Evolutionary conservation across 2,797 vertebrate species (phyloP), one percentile per base, ranked within the genome.

Genomic region (Petrocephalus sullivani): DNA sequence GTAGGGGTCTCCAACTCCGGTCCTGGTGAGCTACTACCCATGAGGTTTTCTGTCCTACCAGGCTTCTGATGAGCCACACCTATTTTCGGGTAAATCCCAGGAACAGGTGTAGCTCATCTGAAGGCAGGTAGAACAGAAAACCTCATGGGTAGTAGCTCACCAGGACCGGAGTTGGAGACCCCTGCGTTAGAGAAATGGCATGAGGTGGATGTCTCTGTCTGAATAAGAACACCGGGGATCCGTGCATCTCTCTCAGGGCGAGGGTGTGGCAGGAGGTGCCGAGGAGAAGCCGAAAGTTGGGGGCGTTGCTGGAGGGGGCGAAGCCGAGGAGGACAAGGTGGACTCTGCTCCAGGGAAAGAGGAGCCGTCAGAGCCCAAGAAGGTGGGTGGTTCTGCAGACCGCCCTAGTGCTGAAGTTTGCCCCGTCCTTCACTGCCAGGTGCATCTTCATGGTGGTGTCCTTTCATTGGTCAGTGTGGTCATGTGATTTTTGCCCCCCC

Each of bases 301-400:
- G 1, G 87, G 89, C 0, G 82, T 84, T 0, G 71, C 89, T 14
- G 89, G 90, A 23, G 93, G 92, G 0, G 95, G 93, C 0, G 91
- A 92, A 7, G 93, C 92, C 54, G 95, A 95, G 82, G 95, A 94
- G 21, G 93, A 91, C 0, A 94, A 95, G 89, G 91, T 93, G 75
- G 94, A 95, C 86, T 96, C 96, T 14, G 95, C 96, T 86, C 88
- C 94, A 0, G 53, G 88, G 41, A 92, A 93, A 89, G 94, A 94
- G 75, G 93, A 93, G 58, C 90, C 89, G 53, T 89, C 92, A 0
- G 96, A 97, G 91, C 91, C 93, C 14, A 97, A 97, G 91, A 97
- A 97, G 95, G 97, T 97, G 8, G 60, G 91, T 57, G 12, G 12
- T 58, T 19, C 53, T 88, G 8, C 53, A 56, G 7, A 57, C 19